Conservation (phyloP, 1,140 invertebrate genomes). For the Drosophila jambulina region DNA sequence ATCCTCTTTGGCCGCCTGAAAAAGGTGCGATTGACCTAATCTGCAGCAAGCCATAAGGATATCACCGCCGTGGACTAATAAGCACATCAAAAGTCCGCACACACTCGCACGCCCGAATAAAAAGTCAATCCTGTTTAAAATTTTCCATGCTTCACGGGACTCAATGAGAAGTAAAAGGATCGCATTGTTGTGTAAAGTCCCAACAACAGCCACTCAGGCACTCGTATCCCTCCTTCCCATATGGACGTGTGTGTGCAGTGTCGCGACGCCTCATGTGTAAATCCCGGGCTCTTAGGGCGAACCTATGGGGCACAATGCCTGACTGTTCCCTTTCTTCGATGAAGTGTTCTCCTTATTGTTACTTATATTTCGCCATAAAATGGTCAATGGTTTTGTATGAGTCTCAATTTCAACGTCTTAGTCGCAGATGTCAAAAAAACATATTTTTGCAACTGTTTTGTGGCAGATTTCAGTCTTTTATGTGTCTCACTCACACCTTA, state of each 20-base stretch:
- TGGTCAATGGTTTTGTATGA: conserved; percentile 38
- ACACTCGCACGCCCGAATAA: conserved; percentile 40
- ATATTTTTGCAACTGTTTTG: conserved; percentile 30
- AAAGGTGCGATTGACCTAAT: conserved; percentile 69
- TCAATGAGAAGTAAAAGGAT: conserved; percentile 51
- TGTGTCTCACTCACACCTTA: background rate
- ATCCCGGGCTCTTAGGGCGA: conserved; percentile 33
- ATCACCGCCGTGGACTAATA: conserved; percentile 66
- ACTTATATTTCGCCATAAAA: conserved; percentile 42
- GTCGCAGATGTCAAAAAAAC: conserved; percentile 11
- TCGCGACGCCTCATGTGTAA: conserved; percentile 36
- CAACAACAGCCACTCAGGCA: conserved; percentile 29
- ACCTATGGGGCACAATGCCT: conserved; percentile 28
- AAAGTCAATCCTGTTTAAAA: conserved; percentile 62
- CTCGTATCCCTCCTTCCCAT: background rate
- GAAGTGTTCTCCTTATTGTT: conserved; percentile 43
- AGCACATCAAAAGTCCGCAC: conserved; percentile 66
- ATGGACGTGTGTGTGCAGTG: conserved; percentile 23
- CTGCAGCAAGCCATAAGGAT: conserved; percentile 48
- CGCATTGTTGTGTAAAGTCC: conserved; percentile 47
- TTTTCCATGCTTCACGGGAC: conserved; percentile 54
- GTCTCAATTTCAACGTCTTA: conserved; percentile 18
- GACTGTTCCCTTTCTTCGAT: conserved; percentile 26
- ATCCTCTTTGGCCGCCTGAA: conserved; percentile 41
- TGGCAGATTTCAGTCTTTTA: conserved; percentile 4